Evolutionary conservation across 2,797 vertebrate species (phyloP).

Genomic region (Sebastiscus tertius): DNA sequence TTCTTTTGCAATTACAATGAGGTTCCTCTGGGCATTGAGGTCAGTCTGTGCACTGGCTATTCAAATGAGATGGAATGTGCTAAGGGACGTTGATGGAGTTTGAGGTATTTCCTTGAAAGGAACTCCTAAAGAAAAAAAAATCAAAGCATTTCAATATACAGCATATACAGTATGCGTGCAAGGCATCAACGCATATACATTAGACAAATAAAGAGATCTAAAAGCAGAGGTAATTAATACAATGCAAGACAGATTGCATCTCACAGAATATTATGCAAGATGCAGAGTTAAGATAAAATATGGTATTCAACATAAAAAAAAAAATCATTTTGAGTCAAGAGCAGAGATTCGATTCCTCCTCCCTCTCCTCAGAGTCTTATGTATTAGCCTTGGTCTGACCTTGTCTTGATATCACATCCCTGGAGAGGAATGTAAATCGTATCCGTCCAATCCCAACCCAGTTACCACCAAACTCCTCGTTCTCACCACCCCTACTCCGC

Average conservation of each 20-base stretch:
- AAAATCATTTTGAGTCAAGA: conserved; percentile 34
- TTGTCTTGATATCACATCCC: conserved; percentile 83
- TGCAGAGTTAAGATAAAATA: conserved; percentile 11
- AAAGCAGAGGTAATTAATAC: conserved; percentile 4
- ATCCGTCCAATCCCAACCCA: conserved; percentile 79
- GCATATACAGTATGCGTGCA: conserved; percentile 1
- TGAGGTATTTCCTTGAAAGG: conserved; percentile 67
- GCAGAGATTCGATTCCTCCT: conserved; percentile 43
- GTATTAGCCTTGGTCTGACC: conserved; percentile 83
- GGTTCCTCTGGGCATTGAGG: conserved; percentile 70
- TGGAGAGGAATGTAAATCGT: conserved; percentile 82
- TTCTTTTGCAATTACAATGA: conserved; percentile 73
- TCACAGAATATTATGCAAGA: conserved; percentile 7
- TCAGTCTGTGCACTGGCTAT: conserved; percentile 58
- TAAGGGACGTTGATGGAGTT: conserved; percentile 62
- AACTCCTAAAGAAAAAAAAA: neutral
- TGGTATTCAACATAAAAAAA: conserved; percentile 30
- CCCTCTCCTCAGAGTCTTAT: conserved; percentile 52
- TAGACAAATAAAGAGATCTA: conserved; percentile 12
- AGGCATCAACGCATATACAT: conserved; percentile 15
- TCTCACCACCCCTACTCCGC: conserved; percentile 76
- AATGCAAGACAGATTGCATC: conserved; percentile 23
- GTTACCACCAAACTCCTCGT: conserved; percentile 76
- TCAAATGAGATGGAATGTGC: conserved; percentile 68
- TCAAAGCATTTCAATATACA: conserved; percentile 15